Evolutionary conservation across 2,797 vertebrate genomes (phyloP).

Genomic region (Paguma larvata): DNA sequence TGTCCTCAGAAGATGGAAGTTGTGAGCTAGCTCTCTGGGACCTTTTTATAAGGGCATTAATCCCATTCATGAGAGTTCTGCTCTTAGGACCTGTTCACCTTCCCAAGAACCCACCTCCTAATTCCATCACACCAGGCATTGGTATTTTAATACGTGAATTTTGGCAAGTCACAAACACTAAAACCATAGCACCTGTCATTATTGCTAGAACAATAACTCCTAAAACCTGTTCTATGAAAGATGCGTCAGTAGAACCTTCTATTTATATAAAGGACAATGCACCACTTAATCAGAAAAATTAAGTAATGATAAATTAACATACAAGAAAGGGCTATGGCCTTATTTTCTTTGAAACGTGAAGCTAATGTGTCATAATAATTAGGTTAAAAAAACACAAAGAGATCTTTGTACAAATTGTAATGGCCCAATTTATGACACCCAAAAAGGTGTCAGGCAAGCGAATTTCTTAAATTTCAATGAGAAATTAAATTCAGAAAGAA

Average conservation of each 20-base stretch:
- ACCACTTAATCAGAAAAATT: conserved; percentile 34
- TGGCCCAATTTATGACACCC: not conserved
- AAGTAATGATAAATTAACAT: not conserved
- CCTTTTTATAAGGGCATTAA: not conserved
- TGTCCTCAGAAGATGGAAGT: not conserved
- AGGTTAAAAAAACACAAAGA: not conserved
- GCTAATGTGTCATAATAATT: conserved; percentile 38
- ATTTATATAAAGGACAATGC: not conserved
- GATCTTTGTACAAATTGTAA: not conserved
- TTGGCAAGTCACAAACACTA: not conserved
- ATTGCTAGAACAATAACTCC: not conserved
- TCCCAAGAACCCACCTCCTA: not conserved
- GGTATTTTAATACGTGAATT: not conserved
- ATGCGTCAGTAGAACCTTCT: not conserved
- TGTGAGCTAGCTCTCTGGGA: not conserved
- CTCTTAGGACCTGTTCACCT: not conserved
- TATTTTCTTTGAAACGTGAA: conserved; percentile 36
- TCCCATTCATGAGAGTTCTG: not conserved
- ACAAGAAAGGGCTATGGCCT: not conserved
- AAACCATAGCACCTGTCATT: not conserved
- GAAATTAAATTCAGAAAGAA: conserved; percentile 36
- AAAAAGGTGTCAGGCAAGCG: not conserved
- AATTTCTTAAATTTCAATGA: conserved; percentile 44
- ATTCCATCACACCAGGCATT: not conserved
- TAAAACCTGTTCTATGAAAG: not conserved